Evolutionary conservation across 2,113 vertebrate genomes (phyloP).

Genomic region (Procavia capensis): DNA sequence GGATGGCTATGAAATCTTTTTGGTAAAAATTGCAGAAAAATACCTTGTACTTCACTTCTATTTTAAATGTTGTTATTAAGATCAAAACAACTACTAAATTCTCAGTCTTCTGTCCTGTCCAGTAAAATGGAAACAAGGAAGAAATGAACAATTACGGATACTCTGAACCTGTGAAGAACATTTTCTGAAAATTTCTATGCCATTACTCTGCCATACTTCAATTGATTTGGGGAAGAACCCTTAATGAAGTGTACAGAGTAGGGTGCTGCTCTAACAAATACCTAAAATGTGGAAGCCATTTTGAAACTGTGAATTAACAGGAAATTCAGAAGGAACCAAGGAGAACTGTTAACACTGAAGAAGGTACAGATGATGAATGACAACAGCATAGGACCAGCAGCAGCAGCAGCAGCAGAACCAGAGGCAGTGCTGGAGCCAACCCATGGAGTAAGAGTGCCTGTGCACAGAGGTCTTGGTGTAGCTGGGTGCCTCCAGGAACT

Average conservation of each 20-base stretch:
- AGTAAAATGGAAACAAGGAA: background rate
- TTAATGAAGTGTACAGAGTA: background rate
- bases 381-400: too few species aligned
- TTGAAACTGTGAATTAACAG: too few species aligned
- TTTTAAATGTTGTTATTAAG: conserved; percentile 40
- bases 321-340: too few species aligned
- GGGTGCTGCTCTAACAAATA: too few species aligned
- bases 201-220: background rate
- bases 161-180: background rate
- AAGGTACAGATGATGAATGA: too few species aligned
- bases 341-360: too few species aligned
- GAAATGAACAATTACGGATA: background rate
- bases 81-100: background rate
- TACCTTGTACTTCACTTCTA: background rate
- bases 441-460: too few species aligned
- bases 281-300: too few species aligned
- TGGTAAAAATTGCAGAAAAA: conserved; percentile 11
- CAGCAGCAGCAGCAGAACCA: too few species aligned
- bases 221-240: background rate
- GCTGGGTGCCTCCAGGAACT: too few species aligned
- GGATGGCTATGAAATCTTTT: conserved; percentile 5
- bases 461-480: too few species aligned
- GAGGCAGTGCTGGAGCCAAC: too few species aligned
- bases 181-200: background rate
- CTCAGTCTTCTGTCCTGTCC: background rate